Percentiles rank a stretch among this genome's conserved stretches.
phyloP scores from a whole-genome alignment of 2,113 vertebrate genomes.

The Protomyctophum bolini region DNA sequence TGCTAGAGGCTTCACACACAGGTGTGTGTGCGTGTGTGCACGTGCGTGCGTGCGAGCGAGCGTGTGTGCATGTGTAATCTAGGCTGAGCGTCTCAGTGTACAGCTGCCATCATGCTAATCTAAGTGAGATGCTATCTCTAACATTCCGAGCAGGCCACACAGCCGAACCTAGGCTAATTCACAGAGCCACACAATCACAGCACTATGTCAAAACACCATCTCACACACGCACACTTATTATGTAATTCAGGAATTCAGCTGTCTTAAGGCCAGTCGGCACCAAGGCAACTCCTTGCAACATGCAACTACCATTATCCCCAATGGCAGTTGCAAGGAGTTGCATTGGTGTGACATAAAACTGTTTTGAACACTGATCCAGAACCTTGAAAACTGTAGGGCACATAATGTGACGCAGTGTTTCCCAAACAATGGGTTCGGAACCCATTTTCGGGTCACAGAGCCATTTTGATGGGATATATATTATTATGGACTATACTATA shows the following conservation, averaged over 20 bases:
- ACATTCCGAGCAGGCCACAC: conserved; percentile 51
- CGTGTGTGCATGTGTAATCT: background rate
- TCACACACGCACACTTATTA: conserved; percentile 25
- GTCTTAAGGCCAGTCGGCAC: background rate
- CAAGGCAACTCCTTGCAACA: too few relatives aligned
- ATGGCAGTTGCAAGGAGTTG: background rate
- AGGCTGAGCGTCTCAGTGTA: conserved; percentile 11
- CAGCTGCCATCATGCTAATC: conserved; percentile 50
- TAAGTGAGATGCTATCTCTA: conserved; percentile 50
- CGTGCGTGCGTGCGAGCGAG: too few relatives aligned
- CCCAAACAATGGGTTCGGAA: too few relatives aligned
- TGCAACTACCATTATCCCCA: too few relatives aligned
- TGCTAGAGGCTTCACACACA: too few relatives aligned
- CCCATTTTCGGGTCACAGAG: too few relatives aligned
- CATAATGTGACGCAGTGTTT: too few relatives aligned
- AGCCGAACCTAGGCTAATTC: conserved; percentile 7
- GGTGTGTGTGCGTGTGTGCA: too few relatives aligned
- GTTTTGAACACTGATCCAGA: background rate
- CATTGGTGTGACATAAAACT: background rate
- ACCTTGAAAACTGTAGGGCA: too few relatives aligned
- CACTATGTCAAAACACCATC: conserved; percentile 24
- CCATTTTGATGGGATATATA: too few relatives aligned
- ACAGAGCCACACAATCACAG: conserved; percentile 43
- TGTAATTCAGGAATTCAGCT: conserved; percentile 10
- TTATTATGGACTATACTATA: too few relatives aligned